Evolutionary conservation across 2,113 vertebrate species (phyloP), one percentile per base, ranked within the genome.

Genomic region (Apteryx mantelli): DNA sequence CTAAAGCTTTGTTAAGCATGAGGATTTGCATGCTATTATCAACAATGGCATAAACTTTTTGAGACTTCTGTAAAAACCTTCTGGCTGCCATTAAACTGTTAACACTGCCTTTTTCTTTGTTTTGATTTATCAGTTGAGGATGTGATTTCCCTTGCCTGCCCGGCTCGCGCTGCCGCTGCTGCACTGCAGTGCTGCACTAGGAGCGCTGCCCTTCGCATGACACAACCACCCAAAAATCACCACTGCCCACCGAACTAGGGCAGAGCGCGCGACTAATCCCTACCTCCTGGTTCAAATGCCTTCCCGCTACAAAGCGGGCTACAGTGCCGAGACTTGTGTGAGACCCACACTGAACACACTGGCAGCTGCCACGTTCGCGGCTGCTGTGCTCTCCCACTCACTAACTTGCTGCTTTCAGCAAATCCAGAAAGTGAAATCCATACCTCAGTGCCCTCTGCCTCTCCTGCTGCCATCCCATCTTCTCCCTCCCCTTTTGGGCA

Each of bases 1-100:
- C 76, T 87, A 93, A 95, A 95, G 86, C 83, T 94, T 94, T 96
- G 74, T 92, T 88, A 96, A 96, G 79, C 34, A 15, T 40, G 75
- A 68, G 88, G 90, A 95, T 95, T 95, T 96, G 63, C 86, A 85
- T 86, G 73, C 58, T 82, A 77, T 91, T 93, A 96, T 55, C 82
- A 96, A 93, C 83, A 83, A 86, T 3, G 7, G n/a, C 78, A 87
- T 32, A 94, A 96, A 96, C 34, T 82, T 88, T 38, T 5, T 21
- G 20, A 88, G 64, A 78, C 75, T 90, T 78, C 46, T 40, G 53
- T 58, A 95, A 92, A 90, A 95, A 69, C 19, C 32, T 86, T 38
- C 30, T 5, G 3, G 64, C 53, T 89, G 44, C 65, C 63, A 76
- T 63, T 66, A 76, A 93, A 95, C 55, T 76, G 17, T 48, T 86